A percentile compares a stretch with the other conserved stretches of the same genome.
Evolutionary conservation across 1,140 invertebrate genomes (phyloP).

Genomic region (Varroa destructor): DNA sequence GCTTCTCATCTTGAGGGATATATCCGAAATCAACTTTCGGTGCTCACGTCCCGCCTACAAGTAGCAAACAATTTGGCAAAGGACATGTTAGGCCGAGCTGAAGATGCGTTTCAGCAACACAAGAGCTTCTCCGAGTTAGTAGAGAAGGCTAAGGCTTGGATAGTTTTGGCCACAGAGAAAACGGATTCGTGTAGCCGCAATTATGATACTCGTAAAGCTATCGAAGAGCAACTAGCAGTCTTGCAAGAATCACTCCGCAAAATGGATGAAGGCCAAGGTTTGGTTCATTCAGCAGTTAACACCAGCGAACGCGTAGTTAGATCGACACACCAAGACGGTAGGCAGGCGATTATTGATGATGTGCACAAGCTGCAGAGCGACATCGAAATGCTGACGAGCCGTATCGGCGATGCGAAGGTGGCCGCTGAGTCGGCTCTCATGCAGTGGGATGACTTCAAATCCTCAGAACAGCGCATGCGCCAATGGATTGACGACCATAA

Average conservation of each 20-base stretch:
- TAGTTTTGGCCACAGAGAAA: slow-evolving; percentile 67
- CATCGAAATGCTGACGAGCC: slow-evolving; percentile 79
- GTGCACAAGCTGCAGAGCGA: slow-evolving; percentile 79
- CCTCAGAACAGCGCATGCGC: slow-evolving; percentile 72
- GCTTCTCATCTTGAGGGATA: slow-evolving; percentile 75
- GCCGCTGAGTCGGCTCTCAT: slow-evolving; percentile 75
- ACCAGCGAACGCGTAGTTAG: slow-evolving; percentile 79
- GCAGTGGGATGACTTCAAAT: slow-evolving; percentile 90
- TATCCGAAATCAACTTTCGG: slow-evolving; percentile 74
- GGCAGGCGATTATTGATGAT: slow-evolving; percentile 70
- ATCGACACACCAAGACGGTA: slow-evolving; percentile 72
- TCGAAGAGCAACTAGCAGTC: slow-evolving; percentile 60
- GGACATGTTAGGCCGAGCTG: slow-evolving; percentile 69
- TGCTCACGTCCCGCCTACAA: slow-evolving; percentile 79
- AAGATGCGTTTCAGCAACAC: slow-evolving; percentile 76
- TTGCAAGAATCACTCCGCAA: slow-evolving; percentile 59
- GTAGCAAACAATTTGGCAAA: slow-evolving; percentile 73
- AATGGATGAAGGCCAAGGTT: slow-evolving; percentile 76
- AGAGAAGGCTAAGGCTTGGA: slow-evolving; percentile 68
- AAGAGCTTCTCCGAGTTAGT: slow-evolving; percentile 64
- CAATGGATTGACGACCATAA: slow-evolving; percentile 91
- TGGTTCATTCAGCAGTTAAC: slow-evolving; percentile 75
- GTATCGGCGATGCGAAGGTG: slow-evolving; percentile 80
- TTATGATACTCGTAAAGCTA: slow-evolving; percentile 59
- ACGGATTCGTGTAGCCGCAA: slow-evolving; percentile 51